phyloP scores from a whole-genome alignment of 92 coral and sea anemone genomes.

The Porites evermanni region DNA sequence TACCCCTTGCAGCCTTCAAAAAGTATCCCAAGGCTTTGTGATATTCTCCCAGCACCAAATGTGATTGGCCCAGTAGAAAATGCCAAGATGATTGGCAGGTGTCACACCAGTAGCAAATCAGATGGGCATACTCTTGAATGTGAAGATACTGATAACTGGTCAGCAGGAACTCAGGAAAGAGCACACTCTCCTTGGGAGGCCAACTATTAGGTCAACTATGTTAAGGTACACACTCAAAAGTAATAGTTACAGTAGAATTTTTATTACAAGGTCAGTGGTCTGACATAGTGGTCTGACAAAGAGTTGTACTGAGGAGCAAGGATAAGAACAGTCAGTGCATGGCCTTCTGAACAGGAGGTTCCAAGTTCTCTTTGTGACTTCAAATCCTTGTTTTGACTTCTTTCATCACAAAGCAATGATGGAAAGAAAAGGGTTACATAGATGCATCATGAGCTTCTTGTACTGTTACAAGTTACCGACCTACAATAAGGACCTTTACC shows the following conservation, averaged over 20 bases:
- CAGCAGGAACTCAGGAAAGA: conserved; percentile 88
- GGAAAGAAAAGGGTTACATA: no score
- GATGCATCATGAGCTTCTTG: no score
- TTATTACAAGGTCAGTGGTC: background rate
- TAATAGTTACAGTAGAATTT: background rate
- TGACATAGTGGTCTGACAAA: no score
- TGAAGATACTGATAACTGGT: conserved; percentile 88
- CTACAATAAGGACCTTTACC: no score
- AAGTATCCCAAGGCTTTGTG: conserved; percentile 92
- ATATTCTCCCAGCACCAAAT: conserved; percentile 90
- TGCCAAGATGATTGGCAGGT: conserved; percentile 77
- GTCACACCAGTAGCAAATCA: conserved; percentile 81
- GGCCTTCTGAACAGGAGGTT: no score
- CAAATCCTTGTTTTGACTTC: no score
- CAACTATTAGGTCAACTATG: conserved; percentile 64
- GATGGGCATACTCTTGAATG: conserved; percentile 87
- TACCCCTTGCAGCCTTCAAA: conserved; percentile 80
- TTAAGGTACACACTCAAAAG: background rate
- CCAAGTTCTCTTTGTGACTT: no score
- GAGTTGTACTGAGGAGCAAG: no score
- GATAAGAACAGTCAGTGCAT: no score
- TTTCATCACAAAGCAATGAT: no score
- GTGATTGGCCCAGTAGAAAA: conserved; percentile 90
- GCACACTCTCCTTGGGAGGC: conserved; percentile 74
- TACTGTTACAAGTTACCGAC: no score